A percentile compares a stretch with the other conserved stretches of the same genome.
Conservation (phyloP, 2,797 vertebrate species). For the Xerus rutilus region DNA sequence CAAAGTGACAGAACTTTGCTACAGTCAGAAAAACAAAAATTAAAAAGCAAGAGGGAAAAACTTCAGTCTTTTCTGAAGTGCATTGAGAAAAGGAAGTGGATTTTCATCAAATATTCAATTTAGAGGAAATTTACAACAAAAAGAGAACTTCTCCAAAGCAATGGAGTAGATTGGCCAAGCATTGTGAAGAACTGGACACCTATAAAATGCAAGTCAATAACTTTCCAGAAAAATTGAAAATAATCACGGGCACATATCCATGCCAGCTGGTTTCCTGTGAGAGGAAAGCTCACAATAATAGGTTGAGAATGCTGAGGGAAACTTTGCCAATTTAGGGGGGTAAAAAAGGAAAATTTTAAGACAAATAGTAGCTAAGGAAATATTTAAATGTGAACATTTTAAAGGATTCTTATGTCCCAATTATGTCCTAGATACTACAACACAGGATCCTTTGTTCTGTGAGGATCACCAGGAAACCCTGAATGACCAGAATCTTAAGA, state of each 20-base stretch:
- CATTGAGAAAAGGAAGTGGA: neutral
- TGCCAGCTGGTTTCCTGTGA: neutral
- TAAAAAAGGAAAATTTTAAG: neutral
- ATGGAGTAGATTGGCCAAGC: neutral
- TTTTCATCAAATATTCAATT: neutral
- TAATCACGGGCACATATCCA: neutral
- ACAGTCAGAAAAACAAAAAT: neutral
- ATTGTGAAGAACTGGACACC: neutral
- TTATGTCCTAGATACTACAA: neutral
- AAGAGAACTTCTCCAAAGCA: neutral
- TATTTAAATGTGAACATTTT: neutral
- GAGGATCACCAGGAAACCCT: neutral
- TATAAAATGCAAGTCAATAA: neutral
- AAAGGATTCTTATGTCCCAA: neutral
- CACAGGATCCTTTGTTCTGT: neutral
- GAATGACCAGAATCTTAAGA: neutral
- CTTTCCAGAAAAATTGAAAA: constrained; percentile 39
- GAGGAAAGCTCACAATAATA: neutral
- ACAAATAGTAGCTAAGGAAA: neutral
- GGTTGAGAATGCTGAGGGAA: neutral
- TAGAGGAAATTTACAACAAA: neutral
- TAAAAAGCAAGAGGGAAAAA: neutral
- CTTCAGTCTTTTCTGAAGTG: neutral
- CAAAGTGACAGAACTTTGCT: neutral
- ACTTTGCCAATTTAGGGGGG: neutral